Base-by-base conservation (phyloP, 2,797 vertebrate species). In the Sphenodon punctatus region DNA sequence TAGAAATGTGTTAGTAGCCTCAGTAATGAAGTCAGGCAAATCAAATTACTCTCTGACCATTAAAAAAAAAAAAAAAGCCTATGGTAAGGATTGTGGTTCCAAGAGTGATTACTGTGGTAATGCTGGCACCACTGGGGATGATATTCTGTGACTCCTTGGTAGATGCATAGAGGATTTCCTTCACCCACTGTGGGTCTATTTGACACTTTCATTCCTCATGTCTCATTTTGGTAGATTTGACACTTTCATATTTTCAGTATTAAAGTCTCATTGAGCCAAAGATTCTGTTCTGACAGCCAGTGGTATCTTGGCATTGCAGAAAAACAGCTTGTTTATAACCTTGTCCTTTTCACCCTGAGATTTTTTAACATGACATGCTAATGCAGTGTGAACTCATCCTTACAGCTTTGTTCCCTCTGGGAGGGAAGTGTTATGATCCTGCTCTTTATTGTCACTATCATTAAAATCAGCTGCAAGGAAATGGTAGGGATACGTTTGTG, bases 271-370 rank as follows among this genome's bases (percentile, higher is more conserved):
- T 38, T 25, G 60, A 11, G 7, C 4, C 30, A 30, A 42, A 20
- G 20, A 63, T 30, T 20, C 45, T 43, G 43, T 22, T 22, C 45
- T 8, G n/a, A 51, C 53, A 63, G 14, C 8, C 9, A 19, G 3
- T n/a, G n/a, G n/a, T n/a, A n/a, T n/a, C n/a, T n/a, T n/a, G n/a
- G n/a, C n/a, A n/a, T n/a, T n/a, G n/a, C n/a, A n/a, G n/a, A 67
- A 55, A 70, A 48, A 55, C 27, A 34, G 27, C 46, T 56, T 71
- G 42, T 71, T 78, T 70, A 65, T 48, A 16, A n/a, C n/a, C 67
- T 55, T n/a, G n/a, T n/a, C 30, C 58, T 69, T 71, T 22, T 36
- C 41, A 64, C 32, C n/a, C 25, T 42, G 23, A 43, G 22, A 20
- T 42, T 78, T 38, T 56, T 46, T n/a, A 9, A 41, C 19, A 48